phyloP scores from a whole-genome alignment of 2,113 vertebrate species.

The Pygoscelis adeliae region DNA sequence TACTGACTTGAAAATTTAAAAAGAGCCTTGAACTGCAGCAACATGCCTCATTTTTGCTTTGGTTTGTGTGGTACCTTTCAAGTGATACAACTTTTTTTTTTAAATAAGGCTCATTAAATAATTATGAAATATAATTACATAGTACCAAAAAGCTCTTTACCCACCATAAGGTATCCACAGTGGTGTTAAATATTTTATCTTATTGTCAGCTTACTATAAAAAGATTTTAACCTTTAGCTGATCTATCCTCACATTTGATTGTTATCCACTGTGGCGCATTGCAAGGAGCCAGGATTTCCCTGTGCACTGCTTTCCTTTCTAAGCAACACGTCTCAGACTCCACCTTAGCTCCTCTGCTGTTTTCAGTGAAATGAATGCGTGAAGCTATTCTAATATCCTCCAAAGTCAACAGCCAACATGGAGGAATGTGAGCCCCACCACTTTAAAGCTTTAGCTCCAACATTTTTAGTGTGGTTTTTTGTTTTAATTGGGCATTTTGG shows the following conservation, averaged over 20 bases:
- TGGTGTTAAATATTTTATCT: not conserved
- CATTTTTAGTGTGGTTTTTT: not conserved
- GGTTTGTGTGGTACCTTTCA: not conserved
- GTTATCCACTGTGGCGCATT: not conserved
- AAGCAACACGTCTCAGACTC: accelerated
- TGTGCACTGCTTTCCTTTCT: not conserved
- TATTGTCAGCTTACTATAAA: not conserved
- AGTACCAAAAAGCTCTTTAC: not conserved
- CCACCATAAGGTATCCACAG: not conserved
- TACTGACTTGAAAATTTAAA: not conserved
- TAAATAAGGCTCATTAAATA: not conserved
- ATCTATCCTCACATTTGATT: not conserved
- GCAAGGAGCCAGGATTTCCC: not conserved
- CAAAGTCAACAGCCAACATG: not conserved
- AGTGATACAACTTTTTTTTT: not conserved
- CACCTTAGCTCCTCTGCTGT: not conserved
- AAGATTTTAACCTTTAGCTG: conserved; percentile 10
- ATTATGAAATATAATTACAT: not conserved
- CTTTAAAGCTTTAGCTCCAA: conserved; percentile 11
- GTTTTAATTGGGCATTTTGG: conserved; percentile 40
- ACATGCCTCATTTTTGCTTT: not conserved
- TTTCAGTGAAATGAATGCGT: not conserved
- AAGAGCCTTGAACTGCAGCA: not conserved
- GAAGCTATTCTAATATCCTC: not conserved
- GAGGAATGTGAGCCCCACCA: not conserved